Percentiles rank a stretch among this genome's conserved stretches.
phyloP scores from a whole-genome alignment of 2,888 invertebrate genomes.

The Clivina fossor region DNA sequence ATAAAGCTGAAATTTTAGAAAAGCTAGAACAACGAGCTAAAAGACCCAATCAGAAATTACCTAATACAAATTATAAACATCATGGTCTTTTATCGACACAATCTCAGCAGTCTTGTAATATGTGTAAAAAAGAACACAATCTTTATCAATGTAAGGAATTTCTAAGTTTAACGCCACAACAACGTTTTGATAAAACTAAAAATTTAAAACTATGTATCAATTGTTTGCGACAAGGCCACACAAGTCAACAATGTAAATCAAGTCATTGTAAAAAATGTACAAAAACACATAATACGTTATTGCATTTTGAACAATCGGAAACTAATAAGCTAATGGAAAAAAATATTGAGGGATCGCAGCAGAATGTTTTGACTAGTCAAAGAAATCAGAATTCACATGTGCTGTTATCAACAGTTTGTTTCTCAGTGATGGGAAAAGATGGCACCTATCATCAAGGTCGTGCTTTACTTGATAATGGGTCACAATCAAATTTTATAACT shows the following conservation, averaged over 20 bases:
- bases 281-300: neutral
- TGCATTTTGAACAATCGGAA: neutral
- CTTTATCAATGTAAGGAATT: slow-evolving; percentile 4
- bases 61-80: no score
- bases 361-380: no score
- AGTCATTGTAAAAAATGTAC: neutral
- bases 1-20: neutral
- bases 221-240: neutral
- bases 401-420: slow-evolving; percentile 2
- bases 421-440: slow-evolving; percentile 14
- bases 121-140: neutral
- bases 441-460: slow-evolving; percentile 9
- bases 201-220: slow-evolving; percentile 1
- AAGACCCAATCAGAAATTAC: no score
- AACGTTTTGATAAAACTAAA: neutral
- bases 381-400: slow-evolving; percentile 1
- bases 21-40: no score
- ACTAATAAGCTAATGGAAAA: no score
- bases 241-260: neutral
- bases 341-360: neutral
- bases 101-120: neutral
- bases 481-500: slow-evolving; percentile 29
- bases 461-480: slow-evolving; percentile 18
- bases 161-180: neutral
- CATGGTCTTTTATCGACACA: no score